These are phyloP conservation scores for Dallia pectoralis DNA, from an alignment of 2,797 vertebrate genomes.

Conservation along the genomic window DNA sequence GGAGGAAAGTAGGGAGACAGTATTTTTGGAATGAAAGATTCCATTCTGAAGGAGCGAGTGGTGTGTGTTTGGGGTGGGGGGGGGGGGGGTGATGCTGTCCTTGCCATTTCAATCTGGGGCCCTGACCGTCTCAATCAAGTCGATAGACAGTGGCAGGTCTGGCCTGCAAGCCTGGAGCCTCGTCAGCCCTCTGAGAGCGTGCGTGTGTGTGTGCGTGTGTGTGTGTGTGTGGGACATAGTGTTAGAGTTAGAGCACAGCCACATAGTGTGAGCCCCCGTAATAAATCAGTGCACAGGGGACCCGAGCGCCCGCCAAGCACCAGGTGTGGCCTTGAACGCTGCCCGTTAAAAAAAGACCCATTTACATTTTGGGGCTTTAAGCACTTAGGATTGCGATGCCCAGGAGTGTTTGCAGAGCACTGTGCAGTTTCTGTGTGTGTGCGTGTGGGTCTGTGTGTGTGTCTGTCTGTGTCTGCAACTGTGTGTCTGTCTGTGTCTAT, in stretches of 20 bases:
- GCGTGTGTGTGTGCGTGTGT: background rate
- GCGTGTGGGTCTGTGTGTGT: background rate
- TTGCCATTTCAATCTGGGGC: slow-evolving; percentile 55
- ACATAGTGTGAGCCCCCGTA: background rate
- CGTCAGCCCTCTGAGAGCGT: background rate
- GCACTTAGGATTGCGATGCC: slow-evolving; percentile 57
- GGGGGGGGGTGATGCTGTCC: slow-evolving; percentile 49
- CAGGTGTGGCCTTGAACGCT: slow-evolving; percentile 64
- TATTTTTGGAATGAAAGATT: slow-evolving; percentile 25
- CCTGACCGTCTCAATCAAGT: slow-evolving; percentile 41
- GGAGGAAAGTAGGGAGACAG: slow-evolving; percentile 11
- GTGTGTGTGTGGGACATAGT: slow-evolving; percentile 10
- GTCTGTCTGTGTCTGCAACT: background rate
- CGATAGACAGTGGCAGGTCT: slow-evolving; percentile 33
- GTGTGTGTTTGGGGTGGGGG: slow-evolving; percentile 47
- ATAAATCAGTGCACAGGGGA: slow-evolving; percentile 51
- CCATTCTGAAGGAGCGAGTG: background rate
- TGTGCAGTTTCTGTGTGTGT: slow-evolving; percentile 16
- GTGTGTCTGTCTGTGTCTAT: background rate
- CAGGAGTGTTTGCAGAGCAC: slow-evolving; percentile 53
- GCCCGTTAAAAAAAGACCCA: slow-evolving; percentile 46
- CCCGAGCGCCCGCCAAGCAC: slow-evolving; percentile 51
- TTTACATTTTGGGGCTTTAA: slow-evolving; percentile 63
- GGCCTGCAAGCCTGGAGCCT: background rate
- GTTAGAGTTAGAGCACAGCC: slow-evolving; percentile 27